Conservation (phyloP, 2,797 vertebrate species). For the Eulemur mongoz region DNA sequence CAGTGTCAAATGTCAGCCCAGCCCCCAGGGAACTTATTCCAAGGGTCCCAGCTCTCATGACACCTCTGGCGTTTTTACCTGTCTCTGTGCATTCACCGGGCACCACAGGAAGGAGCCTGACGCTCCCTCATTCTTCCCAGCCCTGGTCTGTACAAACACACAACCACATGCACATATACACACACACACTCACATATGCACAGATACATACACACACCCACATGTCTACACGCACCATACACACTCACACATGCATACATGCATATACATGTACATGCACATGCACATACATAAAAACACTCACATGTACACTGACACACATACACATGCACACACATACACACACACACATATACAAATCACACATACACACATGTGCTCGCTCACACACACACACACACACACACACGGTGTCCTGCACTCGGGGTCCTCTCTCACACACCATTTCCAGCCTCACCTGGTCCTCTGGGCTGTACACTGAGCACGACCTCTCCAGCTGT, state of each 20-base stretch:
- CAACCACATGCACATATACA: neutral
- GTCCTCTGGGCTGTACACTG: neutral
- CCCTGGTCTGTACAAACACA: neutral
- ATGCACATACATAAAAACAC: neutral
- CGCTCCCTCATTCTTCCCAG: neutral
- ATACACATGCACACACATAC: fast-evolving
- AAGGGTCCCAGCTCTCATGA: neutral
- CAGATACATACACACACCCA: too few relatives aligned
- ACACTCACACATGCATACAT: neutral
- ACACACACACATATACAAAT: neutral
- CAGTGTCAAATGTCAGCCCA: neutral
- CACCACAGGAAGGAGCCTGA: neutral
- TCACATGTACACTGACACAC: fast-evolving
- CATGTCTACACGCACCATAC: neutral
- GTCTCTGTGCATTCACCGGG: neutral
- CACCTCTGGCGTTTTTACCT: too few relatives aligned
- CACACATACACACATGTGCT: too few relatives aligned
- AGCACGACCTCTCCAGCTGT: fast-evolving
- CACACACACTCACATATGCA: neutral
- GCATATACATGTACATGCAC: fast-evolving
- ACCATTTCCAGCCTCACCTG: neutral
- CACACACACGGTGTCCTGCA: neutral
- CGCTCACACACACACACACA: neutral
- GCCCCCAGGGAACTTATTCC: neutral
- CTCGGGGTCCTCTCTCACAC: neutral